Evolutionary conservation across 2,888 invertebrate species (phyloP).

Genomic region (Rhagonycha lutea): DNA sequence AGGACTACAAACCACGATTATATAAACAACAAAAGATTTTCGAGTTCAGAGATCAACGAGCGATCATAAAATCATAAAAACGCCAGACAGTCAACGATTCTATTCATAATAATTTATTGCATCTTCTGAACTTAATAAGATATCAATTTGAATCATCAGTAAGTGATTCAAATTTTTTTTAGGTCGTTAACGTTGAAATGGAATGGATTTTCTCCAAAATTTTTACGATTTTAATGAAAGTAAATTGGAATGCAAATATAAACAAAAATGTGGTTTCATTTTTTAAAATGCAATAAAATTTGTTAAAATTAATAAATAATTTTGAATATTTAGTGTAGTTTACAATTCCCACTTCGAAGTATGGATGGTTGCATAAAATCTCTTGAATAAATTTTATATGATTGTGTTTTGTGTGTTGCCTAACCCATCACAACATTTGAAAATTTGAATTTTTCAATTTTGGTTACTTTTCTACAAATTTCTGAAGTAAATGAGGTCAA

Average conservation of each 20-base stretch:
- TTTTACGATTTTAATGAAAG: not conserved
- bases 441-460: not conserved
- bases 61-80: not conserved
- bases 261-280: not conserved
- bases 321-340: not conserved
- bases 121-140: not conserved
- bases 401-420: not conserved
- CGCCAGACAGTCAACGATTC: not conserved
- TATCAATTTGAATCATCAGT: not conserved
- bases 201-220: not conserved
- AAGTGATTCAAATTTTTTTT: not conserved
- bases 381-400: no score
- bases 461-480: not conserved
- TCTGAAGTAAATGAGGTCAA: not conserved
- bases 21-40: not conserved
- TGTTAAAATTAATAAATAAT: not conserved
- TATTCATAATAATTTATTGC: not conserved
- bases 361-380: not conserved
- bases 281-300: not conserved
- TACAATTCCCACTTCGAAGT: not conserved
- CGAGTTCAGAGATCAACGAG: not conserved
- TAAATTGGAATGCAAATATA: not conserved
- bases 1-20: not conserved
- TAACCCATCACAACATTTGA: not conserved
- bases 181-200: not conserved